Evolutionary conservation across 2,888 invertebrate genomes (phyloP), one percentile per base, ranked within the genome.

Genomic region (Oligia strigilis): DNA sequence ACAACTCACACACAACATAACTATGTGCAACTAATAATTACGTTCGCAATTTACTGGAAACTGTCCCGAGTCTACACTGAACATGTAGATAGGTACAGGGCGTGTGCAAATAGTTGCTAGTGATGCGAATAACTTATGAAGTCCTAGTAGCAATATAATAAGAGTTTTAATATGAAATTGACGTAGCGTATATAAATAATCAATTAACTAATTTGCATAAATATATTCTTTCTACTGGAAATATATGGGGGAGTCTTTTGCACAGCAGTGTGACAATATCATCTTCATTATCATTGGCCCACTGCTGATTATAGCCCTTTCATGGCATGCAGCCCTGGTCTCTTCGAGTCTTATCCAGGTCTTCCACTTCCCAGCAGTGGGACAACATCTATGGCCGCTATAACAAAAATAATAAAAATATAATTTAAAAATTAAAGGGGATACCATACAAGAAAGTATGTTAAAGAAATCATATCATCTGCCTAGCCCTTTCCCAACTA

Each of bases 21-120:
- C 79, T 79, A 72, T 85, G 65, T 78, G 73, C 78, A 74, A 85
- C 78, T 85, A 75, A 75, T 85, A 75, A 83, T 84, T 70, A 75
- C 79, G 71, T 73, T 76, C 79, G 71, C 78, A 82, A 73, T 79
- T 82, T 76, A 69, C 67, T 75, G 11, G 46, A 58, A 78, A 69
- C 70, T 75, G 46, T 60, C 72, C 49, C n/a, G 75, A 66, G 65
- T 72, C 62, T 69, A 72, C 72, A 60, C 9, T n/a, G 40, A 58
- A 43, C n/a, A 58, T 40, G 4, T 49, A 49, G n/a, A 14, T 76
- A 74, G 8, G 14, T 40, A 60, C n/a, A 52, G 43, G 23, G 14
- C 40, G 40, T 17, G 29, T 40, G 17, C 46, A 79, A 71, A 81
- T 71, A 70, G n/a, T 81, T 76, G 43, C 14, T 43, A 23, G 19